phyloP scores from a whole-genome alignment of 1,140 invertebrate genomes.

The Caerostris darwini region DNA sequence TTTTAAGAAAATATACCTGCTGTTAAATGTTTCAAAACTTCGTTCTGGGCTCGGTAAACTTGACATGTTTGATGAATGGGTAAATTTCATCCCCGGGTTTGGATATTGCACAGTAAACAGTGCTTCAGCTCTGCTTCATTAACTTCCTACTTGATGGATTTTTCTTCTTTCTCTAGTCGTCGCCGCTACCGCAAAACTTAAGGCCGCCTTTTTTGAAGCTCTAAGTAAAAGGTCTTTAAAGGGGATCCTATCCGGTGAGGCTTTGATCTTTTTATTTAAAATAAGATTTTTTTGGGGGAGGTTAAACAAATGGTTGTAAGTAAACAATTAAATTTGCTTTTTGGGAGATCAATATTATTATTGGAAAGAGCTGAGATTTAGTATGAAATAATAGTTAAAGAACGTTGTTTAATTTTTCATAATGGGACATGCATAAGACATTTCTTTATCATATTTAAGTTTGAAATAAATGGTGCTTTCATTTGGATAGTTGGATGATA shows the following conservation, averaged over 20 bases:
- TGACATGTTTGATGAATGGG: conserved; percentile 39
- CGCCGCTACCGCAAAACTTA: background rate
- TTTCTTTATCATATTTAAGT: no score
- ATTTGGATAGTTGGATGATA: no score
- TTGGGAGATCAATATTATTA: background rate
- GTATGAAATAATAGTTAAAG: no score
- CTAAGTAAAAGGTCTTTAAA: background rate
- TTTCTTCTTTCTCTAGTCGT: background rate
- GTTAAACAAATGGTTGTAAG: background rate
- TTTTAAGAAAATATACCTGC: conserved; percentile 23
- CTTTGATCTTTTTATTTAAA: background rate
- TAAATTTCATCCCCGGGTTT: background rate
- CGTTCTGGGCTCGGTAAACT: conserved; percentile 3
- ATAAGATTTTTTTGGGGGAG: background rate
- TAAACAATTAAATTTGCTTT: background rate
- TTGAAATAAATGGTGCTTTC: no score
- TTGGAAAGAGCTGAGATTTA: background rate
- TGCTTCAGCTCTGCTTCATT: background rate
- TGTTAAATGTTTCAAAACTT: conserved; percentile 3
- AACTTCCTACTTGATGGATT: conserved; percentile 32
- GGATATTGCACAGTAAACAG: conserved; percentile 23
- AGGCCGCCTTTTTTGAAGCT: background rate
- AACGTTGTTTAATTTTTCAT: no score
- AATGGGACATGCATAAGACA: no score
- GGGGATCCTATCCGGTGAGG: background rate